Evolutionary conservation across 2,797 vertebrate genomes (phyloP), one percentile per base, ranked within the genome.

Genomic region (Rhyacichthys aspro): DNA sequence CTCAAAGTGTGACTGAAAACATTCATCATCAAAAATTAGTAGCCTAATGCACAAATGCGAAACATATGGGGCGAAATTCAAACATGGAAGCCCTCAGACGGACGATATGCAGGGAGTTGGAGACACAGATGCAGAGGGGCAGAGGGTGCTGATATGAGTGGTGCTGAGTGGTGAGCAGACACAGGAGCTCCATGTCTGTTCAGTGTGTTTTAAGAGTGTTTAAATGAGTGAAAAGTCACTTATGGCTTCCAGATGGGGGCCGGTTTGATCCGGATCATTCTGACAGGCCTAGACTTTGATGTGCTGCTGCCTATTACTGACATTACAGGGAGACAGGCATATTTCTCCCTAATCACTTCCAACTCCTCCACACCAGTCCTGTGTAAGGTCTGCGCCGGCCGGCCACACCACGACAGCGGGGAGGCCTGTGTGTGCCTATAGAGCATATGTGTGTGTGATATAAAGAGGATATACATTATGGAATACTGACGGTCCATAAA

Each of bases 231-330:
- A 91, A 89, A 91, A 90, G 89, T 89, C 90, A 74, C 78, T 91
- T 91, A 93, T 92, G 81, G 89, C 67, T 92, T 94, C 91, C 91
- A 94, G 91, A 91, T 93, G 91, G 88, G 78, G 55, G 74, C 80
- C 60, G 78, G 87, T 90, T 92, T 92, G 89, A 92, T 90, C 89
- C 85, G 83, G 88, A 91, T 92, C 83, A 90, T 85, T 91, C 79
- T 92, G 91, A 92, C 91, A 91, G 90, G 88, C 83, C 73, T 55
- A 68, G 74, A 84, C 92, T 93, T 93, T 93, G 91, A 93, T 93
- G 90, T 93, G 91, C 87, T 91, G 82, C 82, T 90, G 90, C 90
- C 88, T 84, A 92, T 93, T 92, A 92, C 90, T 86, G 86, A 90
- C 91, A 92, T 91, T 88, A 90, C 85, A 85, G 85, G 79, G 74